A percentile compares a stretch with the other conserved stretches of the same genome.
phyloP scores from a whole-genome alignment of 1,140 invertebrate genomes.

The Drosophila athabasca region DNA sequence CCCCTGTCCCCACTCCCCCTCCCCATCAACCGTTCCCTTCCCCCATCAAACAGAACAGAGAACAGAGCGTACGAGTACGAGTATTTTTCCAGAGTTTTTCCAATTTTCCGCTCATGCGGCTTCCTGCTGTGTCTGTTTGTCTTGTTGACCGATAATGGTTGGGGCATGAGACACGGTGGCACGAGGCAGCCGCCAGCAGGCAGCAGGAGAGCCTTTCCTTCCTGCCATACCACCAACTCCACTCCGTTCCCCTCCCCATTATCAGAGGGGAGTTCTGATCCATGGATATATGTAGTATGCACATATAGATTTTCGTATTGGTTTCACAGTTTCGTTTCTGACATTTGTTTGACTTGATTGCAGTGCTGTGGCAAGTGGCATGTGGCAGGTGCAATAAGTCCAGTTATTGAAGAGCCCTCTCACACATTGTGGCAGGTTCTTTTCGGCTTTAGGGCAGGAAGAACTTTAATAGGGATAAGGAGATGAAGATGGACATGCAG shows the following conservation, averaged over 20 bases:
- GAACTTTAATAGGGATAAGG: too few species aligned
- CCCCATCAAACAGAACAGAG: too few species aligned
- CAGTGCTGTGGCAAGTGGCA: conserved; percentile 2
- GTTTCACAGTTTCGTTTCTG: conserved; percentile 65
- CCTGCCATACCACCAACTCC: too few species aligned
- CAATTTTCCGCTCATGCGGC: conserved; percentile 75
- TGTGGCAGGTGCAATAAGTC: conserved; percentile 51
- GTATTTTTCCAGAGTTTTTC: conserved; percentile 71
- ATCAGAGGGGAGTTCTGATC: conserved; percentile 40
- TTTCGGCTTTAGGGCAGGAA: conserved; percentile 13
- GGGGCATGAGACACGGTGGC: conserved; percentile 16
- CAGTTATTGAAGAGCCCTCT: conserved; percentile 45
- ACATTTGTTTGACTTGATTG: conserved; percentile 65
- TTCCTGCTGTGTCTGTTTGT: conserved; percentile 59
- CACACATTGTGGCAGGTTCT: conserved; percentile 41
- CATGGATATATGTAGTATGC: conserved; percentile 3
- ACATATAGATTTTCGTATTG: conserved; percentile 51
- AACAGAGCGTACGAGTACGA: conserved; percentile 2
- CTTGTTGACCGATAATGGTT: conserved; percentile 60
- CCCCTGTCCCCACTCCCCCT: neutral
- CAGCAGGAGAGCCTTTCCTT: neutral
- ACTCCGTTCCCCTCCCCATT: conserved; percentile 33
- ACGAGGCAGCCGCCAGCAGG: neutral
- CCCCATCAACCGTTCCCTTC: too few species aligned
- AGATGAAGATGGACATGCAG: too few species aligned